Percentiles rank a stretch among this genome's conserved stretches.
These are phyloP conservation scores for Gerosis bhagava DNA, from an alignment of 2,888 invertebrate genomes.

Conservation along the genomic window DNA sequence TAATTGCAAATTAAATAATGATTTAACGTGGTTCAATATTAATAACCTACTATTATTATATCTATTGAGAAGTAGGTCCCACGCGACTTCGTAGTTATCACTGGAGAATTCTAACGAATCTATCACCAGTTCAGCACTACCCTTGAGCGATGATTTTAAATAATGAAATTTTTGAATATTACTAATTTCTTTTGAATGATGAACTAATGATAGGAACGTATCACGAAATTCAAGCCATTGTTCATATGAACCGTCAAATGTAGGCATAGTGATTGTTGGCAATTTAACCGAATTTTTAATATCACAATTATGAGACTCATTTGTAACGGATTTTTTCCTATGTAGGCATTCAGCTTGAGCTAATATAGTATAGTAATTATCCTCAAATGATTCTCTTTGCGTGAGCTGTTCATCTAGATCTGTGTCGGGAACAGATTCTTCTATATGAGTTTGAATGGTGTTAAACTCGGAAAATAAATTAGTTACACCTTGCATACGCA, in stretches of 20 bases:
- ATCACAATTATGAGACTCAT: conserved; percentile 1
- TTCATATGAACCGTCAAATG: conserved; percentile 33
- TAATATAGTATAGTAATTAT: conserved; percentile 20
- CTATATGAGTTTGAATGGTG: conserved; percentile 6
- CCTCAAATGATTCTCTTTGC: conserved; percentile 27
- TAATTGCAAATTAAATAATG: conserved; percentile 1
- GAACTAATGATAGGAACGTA: conserved; percentile 20
- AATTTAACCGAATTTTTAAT: conserved; percentile 19
- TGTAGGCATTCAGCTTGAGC: conserved; percentile 19
- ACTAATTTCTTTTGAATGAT: conserved; percentile 27
- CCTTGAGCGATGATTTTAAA: too few species aligned
- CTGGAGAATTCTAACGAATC: too few species aligned
- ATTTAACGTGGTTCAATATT: too few species aligned
- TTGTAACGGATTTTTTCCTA: conserved; percentile 8
- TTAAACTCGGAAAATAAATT: conserved; percentile 13
- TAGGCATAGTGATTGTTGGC: conserved; percentile 29
- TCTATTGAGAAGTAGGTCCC: conserved; percentile 7
- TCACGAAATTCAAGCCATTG: conserved; percentile 33
- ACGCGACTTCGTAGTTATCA: conserved; percentile 5
- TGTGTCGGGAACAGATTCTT: conserved; percentile 2
- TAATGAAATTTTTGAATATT: conserved; percentile 5
- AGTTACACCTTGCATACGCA: conserved; percentile 10
- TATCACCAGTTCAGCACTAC: conserved; percentile 6
- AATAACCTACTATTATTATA: conserved; percentile 6
- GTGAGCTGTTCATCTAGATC: conserved; percentile 15